Percentiles rank a stretch among this genome's conserved stretches.
Evolutionary conservation across 2,888 invertebrate genomes (phyloP).

Genomic region (Tanytarsus gracilentus): DNA sequence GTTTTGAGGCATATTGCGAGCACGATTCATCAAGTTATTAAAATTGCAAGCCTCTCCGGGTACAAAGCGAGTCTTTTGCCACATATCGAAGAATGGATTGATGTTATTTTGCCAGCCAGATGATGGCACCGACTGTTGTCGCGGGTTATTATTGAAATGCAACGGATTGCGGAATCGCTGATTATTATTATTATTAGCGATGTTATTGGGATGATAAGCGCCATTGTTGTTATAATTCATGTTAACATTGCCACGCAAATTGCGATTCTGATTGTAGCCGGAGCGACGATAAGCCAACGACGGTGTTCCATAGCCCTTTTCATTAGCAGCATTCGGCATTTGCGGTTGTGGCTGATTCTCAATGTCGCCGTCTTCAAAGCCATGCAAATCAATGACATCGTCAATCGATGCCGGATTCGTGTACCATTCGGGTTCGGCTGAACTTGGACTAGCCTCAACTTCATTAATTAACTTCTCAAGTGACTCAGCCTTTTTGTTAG

Average conservation of each 20-base stretch:
- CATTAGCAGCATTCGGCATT: no score
- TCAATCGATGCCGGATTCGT: conserved; percentile 1
- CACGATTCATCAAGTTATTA: neutral
- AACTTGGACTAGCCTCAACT: neutral
- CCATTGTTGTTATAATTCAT: neutral
- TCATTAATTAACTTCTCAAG: neutral
- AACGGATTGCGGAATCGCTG: neutral
- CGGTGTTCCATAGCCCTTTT: neutral
- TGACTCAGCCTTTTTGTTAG: neutral
- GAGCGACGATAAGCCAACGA: neutral
- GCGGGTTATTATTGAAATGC: neutral
- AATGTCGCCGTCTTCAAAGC: conserved; percentile 13
- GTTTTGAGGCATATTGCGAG: neutral
- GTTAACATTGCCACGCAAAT: neutral
- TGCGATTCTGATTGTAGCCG: neutral
- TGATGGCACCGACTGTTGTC: neutral
- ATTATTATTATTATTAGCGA: neutral
- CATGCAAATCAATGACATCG: conserved; percentile 20
- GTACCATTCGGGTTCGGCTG: conserved; percentile 20
- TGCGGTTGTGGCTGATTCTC: neutral
- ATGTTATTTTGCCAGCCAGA: neutral
- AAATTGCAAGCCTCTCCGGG: neutral
- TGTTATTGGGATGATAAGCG: neutral
- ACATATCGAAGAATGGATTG: neutral
- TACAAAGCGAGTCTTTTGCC: neutral